Base-by-base conservation (phyloP, 92 coral and sea anemone species). In the Hydrozoanthus gracilis region DNA sequence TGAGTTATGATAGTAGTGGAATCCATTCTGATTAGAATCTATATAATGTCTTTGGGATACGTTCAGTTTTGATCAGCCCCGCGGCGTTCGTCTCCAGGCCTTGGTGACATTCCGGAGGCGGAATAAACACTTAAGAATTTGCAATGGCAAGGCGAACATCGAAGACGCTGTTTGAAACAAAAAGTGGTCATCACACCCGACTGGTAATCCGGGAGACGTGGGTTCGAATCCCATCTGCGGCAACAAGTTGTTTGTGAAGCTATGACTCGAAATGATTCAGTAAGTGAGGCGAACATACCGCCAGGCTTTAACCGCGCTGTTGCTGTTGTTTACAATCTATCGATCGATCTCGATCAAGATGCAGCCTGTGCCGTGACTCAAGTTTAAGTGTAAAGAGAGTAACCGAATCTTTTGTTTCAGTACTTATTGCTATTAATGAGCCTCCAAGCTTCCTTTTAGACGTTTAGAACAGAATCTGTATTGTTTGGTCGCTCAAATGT, bases 341-440 rank as follows among this genome's bases (percentile, higher is more conserved):
- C 72, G 72, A 67, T 67, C 72, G 72, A 67, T 67, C n/a, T 67
- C 72, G 10, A 67, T 67, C 46, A 67, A 44, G 27, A 35, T 67
- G 72, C 72, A 67, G 72, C 72, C 27, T 67, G 72, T 16, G 72
- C 72, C 27, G 39, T 16, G 72, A 27, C 39, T 27, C 39, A 27
- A 27, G 39, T 27, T 27, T 27, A 2, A 27, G 39, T 27, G 39
- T 27, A 27, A 16, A 67, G 27, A 67, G 16, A 67, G 72, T 67
- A 67, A 67, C n/a, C n/a, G 72, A 67, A 67, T 15, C 72, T 67
- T 67, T 67, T 67, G 72, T 68, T 68, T 68, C 73, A 68, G 73
- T 68, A 47, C 73, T 68, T 68, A 27, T 27, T 27, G 73, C 73
- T 68, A 68, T 68, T 48, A 68, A 48, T 68, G 73, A 68, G 73